Base-by-base conservation (phyloP, 2,888 invertebrate genomes). In the Iphiclides podalirius region DNA sequence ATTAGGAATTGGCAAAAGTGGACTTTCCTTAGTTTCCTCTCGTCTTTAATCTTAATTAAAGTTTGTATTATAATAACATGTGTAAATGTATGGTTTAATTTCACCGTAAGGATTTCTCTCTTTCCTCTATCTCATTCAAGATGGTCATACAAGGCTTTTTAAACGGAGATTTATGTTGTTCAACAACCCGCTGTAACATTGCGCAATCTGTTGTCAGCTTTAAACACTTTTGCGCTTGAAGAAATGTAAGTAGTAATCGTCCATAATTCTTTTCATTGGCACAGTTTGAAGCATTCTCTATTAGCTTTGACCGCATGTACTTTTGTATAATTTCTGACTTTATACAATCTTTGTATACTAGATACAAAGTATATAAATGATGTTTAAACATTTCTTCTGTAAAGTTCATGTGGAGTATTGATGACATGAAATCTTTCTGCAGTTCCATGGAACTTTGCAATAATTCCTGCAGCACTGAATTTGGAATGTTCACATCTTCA, bases 121-220 rank as follows among this genome's bases (percentile, higher is more conserved):
- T n/a, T n/a, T 31, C 11, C 1, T 6, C 13, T 15, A 76, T 57
- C 52, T 73, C 71, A 37, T 67, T 70, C 0, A 80, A 57, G 13
- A 75, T 28, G 34, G 59, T 64, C 8, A 62, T 7, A 63, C 86
- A 86, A 0, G 75, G 73, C 38, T 70, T 75, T 53, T 67, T 76
- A 41, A 82, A 85, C 0, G 73, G 65, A 0, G 84, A 75, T 4
- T 54, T 64, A 39, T 85, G 83, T 0, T 39, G 45, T 14, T 75
- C 71, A 2, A 85, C 40, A 2, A 78, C 49, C 13, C 63, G 64
- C 48, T 67, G 64, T 2, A 81, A n/a, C 0, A 33, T n/a, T 2
- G 40, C 14, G 2, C 47, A 31, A 43, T 67, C 53, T 1, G 52
- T 40, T 1, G 23, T 2, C 9, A 44, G 12, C 7, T 59, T 57